These are phyloP conservation scores for Diarsia dahlii DNA, from an alignment of 2,888 invertebrate genomes.

Conservation along the genomic window DNA sequence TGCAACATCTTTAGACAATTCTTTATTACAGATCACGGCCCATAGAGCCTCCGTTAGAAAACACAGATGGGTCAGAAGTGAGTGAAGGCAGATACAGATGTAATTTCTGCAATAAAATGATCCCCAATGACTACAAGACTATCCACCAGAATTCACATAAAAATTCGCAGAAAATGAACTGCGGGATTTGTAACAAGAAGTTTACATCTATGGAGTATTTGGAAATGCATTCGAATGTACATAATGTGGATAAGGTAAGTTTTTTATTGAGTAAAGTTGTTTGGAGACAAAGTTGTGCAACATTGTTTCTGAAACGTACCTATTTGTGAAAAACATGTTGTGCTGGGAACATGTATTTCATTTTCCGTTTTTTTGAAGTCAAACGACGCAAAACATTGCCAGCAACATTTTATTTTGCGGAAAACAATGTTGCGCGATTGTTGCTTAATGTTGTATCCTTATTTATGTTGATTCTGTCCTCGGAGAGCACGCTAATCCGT, in stretches of 20 bases:
- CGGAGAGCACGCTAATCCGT: no score
- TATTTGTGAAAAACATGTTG: background rate
- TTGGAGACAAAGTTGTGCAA: background rate
- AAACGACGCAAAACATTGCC: background rate
- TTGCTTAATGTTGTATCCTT: background rate
- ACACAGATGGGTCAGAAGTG: conserved; percentile 73
- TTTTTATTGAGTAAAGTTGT: background rate
- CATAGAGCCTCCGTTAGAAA: conserved; percentile 86
- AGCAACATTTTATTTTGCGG: background rate
- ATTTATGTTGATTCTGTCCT: background rate
- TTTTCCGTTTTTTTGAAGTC: background rate
- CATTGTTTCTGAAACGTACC: conserved; percentile 1
- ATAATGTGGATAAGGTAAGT: conserved; percentile 89
- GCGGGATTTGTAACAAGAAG: conserved; percentile 93
- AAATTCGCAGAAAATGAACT: conserved; percentile 90
- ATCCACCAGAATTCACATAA: conserved; percentile 94
- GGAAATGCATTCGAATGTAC: conserved; percentile 94
- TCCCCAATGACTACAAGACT: conserved; percentile 84
- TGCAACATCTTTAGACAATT: background rate
- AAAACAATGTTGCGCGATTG: background rate
- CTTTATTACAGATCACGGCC: conserved; percentile 76
- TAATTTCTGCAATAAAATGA: conserved; percentile 88
- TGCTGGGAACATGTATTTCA: background rate
- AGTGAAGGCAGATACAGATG: conserved; percentile 84
- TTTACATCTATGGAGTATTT: conserved; percentile 92